phyloP scores from a whole-genome alignment of 2,888 invertebrate species.

The Incurvaria masculella region DNA sequence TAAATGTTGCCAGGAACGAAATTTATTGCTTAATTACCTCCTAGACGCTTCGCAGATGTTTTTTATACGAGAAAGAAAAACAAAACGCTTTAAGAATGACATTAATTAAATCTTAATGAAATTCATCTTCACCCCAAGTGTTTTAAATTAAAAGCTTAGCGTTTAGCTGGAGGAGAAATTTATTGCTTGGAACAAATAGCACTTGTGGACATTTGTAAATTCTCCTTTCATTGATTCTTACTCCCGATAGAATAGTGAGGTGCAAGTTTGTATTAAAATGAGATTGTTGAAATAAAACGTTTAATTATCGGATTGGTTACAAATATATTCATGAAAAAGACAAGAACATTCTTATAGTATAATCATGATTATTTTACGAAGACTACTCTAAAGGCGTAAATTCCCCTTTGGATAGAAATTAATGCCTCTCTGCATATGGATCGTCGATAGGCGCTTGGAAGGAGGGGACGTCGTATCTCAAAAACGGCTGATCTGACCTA shows the following conservation, averaged over 20 bases:
- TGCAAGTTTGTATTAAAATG: too few relatives aligned
- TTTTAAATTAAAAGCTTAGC: slow-evolving; percentile 46
- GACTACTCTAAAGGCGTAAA: too few relatives aligned
- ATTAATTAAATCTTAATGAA: slow-evolving; percentile 59
- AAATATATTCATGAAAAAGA: too few relatives aligned
- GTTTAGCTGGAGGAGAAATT: slow-evolving; percentile 26
- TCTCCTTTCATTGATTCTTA: too few relatives aligned
- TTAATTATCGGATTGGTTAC: too few relatives aligned
- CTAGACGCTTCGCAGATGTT: slow-evolving; percentile 41
- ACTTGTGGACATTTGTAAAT: background rate
- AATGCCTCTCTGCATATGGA: slow-evolving; percentile 46
- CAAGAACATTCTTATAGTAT: too few relatives aligned
- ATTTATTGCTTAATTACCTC: slow-evolving; percentile 59
- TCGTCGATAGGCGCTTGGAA: slow-evolving; percentile 44
- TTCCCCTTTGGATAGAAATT: too few relatives aligned
- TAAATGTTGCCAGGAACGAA: slow-evolving; percentile 48
- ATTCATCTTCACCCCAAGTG: slow-evolving; percentile 55
- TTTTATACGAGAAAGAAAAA: slow-evolving; percentile 52
- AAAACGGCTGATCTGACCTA: slow-evolving; percentile 37
- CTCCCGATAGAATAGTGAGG: too few relatives aligned
- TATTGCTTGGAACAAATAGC: slow-evolving; percentile 26
- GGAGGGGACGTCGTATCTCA: slow-evolving; percentile 42
- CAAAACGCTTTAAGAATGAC: slow-evolving; percentile 55
- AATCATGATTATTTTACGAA: too few relatives aligned
- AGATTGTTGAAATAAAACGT: too few relatives aligned